Conservation (phyloP, 2,888 invertebrate species). For the Macrophya annulata region DNA sequence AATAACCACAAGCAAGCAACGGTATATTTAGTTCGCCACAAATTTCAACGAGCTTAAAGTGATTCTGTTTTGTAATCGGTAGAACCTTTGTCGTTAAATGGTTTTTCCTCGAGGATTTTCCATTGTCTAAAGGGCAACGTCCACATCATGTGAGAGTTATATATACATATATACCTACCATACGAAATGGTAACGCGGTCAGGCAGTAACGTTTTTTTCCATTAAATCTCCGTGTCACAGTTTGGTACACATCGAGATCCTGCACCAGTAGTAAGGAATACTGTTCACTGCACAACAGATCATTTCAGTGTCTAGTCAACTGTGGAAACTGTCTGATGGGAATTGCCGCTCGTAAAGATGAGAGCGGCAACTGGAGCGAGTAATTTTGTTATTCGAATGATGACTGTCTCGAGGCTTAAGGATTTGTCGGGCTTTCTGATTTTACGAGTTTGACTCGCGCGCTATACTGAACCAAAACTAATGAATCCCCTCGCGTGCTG, state of each 20-base stretch:
- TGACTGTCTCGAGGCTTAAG: conserved; percentile 36
- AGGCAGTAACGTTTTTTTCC: conserved; percentile 17
- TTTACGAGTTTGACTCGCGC: conserved; percentile 39
- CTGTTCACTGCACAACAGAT: conserved; percentile 29
- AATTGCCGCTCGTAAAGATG: conserved; percentile 54
- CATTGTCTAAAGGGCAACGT: neutral
- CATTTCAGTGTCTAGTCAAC: conserved; percentile 52
- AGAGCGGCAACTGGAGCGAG: conserved; percentile 49
- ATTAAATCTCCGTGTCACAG: conserved; percentile 33
- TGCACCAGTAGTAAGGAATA: conserved; percentile 9
- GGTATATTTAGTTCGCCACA: conserved; percentile 27
- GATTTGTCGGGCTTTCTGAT: conserved; percentile 47
- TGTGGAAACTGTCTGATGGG: conserved; percentile 50
- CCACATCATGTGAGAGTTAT: neutral
- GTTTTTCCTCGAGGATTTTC: neutral
- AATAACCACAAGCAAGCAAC: conserved; percentile 27
- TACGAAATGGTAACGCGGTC: conserved; percentile 28
- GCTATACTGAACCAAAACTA: neutral
- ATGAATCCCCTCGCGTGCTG: conserved; percentile 27
- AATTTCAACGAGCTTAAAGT: conserved; percentile 27
- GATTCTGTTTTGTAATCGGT: conserved; percentile 17
- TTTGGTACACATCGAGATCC: conserved; percentile 48
- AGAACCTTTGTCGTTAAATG: neutral
- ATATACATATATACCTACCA: neutral
- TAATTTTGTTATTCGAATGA: conserved; percentile 47